Evolutionary conservation across 2,888 invertebrate genomes (phyloP).

Genomic region (Orthosia incerta): DNA sequence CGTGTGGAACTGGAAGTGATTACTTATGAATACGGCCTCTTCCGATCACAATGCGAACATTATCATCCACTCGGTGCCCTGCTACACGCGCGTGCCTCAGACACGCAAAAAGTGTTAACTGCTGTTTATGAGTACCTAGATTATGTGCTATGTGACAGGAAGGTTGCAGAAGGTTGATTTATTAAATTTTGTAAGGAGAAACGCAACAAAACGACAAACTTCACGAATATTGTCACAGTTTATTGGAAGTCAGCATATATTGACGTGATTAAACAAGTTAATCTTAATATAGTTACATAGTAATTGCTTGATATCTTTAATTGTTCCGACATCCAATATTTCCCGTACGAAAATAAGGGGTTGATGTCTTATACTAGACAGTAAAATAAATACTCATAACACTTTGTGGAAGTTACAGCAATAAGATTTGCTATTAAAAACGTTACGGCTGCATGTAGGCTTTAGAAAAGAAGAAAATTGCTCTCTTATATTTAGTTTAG

Average conservation of each 20-base stretch:
- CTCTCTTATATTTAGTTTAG: neutral
- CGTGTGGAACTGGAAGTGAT: constrained; percentile 30
- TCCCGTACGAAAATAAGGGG: too few species aligned
- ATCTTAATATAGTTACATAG: neutral
- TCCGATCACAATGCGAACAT: constrained; percentile 35
- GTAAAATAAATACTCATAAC: neutral
- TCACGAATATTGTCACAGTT: neutral
- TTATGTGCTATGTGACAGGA: neutral
- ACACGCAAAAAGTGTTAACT: constrained; percentile 31
- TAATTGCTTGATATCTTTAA: too few species aligned
- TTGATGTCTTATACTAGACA: neutral
- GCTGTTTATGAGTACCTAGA: constrained; percentile 30
- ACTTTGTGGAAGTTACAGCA: neutral
- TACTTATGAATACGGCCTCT: constrained; percentile 23
- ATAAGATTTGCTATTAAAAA: neutral
- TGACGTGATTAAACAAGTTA: neutral
- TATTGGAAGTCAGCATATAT: neutral
- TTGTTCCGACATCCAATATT: neutral
- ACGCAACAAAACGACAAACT: too few species aligned
- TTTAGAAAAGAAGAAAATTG: neutral
- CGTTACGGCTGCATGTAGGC: neutral
- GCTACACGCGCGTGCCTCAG: constrained; percentile 16
- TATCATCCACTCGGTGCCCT: neutral
- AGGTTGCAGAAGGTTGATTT: constrained; percentile 9
- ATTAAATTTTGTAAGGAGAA: neutral